Evolutionary conservation across 2,113 vertebrate genomes (phyloP).

Genomic region (Rhizomys pruinosus): DNA sequence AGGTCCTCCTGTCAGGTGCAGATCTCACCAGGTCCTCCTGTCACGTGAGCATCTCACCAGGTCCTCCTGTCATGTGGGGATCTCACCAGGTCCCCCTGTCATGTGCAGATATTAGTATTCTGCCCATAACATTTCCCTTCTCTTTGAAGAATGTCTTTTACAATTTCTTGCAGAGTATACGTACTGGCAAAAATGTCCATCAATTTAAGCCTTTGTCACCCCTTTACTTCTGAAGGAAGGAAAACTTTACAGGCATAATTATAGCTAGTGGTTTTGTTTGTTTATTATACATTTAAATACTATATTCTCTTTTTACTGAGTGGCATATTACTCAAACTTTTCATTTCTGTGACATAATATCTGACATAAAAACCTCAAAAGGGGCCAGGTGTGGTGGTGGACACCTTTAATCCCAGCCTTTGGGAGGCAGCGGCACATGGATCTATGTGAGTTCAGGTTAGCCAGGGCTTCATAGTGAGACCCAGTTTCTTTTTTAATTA

Average conservation of each 20-base stretch:
- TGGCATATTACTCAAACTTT: not conserved
- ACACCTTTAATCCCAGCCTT: too few species aligned
- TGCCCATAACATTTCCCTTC: not conserved
- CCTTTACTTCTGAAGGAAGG: constrained; percentile 8
- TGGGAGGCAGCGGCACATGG: too few species aligned
- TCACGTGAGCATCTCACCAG: too few species aligned
- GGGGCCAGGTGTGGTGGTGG: too few species aligned
- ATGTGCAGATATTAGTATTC: not conserved
- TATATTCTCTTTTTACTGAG: not conserved
- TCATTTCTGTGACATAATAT: not conserved
- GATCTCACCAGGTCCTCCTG: too few species aligned
- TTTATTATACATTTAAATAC: not conserved
- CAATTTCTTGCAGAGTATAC: not conserved
- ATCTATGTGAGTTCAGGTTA: too few species aligned
- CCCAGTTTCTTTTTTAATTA: too few species aligned
- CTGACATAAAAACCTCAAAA: too few species aligned
- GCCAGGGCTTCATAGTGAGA: too few species aligned
- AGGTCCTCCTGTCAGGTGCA: too few species aligned
- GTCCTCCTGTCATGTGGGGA: too few species aligned
- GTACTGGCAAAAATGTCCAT: not conserved
- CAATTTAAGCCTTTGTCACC: not conserved
- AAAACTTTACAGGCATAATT: not conserved
- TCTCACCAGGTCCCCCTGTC: not conserved
- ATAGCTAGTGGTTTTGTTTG: not conserved
- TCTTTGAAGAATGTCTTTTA: not conserved